Base-by-base conservation (phyloP, 2,888 invertebrate genomes). In the Calameuta pallipes region DNA sequence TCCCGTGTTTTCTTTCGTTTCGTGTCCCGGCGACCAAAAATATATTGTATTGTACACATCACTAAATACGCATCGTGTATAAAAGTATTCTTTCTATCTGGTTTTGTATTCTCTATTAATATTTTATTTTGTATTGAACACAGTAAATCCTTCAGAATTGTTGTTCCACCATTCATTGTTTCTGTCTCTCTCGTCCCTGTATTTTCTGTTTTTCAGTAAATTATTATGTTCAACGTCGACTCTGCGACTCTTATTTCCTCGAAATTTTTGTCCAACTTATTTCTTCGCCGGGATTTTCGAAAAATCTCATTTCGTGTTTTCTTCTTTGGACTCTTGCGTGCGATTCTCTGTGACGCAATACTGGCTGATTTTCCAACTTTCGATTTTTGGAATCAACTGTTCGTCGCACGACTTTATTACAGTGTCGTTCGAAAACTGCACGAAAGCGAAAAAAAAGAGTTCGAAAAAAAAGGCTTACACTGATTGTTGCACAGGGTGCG, bases 401-500 rank as follows among this genome's bases (percentile, higher is more conserved):
- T 56, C 23, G 56, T 56, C 56, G 56, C 56, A 56, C 56, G 23
- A 56, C 56, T 56, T 56, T 56, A 23, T 56, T 56, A 56, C 23
- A 56, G 56, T 56, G 23, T 23, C 56, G 23, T 56, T 56, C 56
- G 9, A 56, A 56, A 56, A 71, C 31, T 71, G 71, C 31, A 31
- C 31, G 71, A 30, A 13, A 33, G 31, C 3, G 13, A 30, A 30
- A 71, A 71, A 71, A 71, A 71, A n/a, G 23, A 71, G 31, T 56
- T 56, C 56, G 23, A 56, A 56, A 56, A 56, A 56, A 56, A 56
- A 23, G 56, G 23, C 23, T 56, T 23, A 56, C 56, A 56, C 35
- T 74, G 30, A 34, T 74, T 74, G n/a, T 74, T 74, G 74, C 35
- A 75, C 80, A 91, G 91, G 91, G 91, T 78, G 91, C 91, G 76